A percentile compares a stretch with the other conserved stretches of the same genome.
These are phyloP conservation scores for Dynastes maya DNA, from an alignment of 2,888 invertebrate genomes.

Conservation along the genomic window DNA sequence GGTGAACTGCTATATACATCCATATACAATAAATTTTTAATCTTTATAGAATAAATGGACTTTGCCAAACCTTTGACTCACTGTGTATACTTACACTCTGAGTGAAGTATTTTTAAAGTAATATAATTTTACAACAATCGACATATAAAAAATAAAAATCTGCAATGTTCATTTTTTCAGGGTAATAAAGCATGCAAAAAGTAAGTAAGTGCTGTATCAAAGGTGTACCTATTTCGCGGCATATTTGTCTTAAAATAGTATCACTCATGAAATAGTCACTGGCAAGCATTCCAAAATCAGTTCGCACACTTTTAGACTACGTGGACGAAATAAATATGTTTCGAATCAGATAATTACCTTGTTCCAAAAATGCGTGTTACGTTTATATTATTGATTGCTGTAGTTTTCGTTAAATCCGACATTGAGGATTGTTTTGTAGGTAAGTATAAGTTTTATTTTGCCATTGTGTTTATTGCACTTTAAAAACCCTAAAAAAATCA, in stretches of 20 bases:
- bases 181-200: too few relatives aligned
- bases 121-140: too few relatives aligned
- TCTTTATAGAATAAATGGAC: too few relatives aligned
- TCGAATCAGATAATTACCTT: neutral
- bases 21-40: too few relatives aligned
- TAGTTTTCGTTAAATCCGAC: slow-evolving; percentile 2
- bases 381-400: neutral
- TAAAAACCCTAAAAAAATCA: too few relatives aligned
- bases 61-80: too few relatives aligned
- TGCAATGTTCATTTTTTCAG: too few relatives aligned
- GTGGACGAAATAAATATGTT: slow-evolving; percentile 9
- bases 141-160: too few relatives aligned
- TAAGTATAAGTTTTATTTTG: neutral
- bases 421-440: slow-evolving; percentile 27
- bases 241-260: slow-evolving; percentile 47
- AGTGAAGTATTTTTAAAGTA: too few relatives aligned
- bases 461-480: too few relatives aligned
- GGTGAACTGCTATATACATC: too few relatives aligned
- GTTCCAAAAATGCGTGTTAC: slow-evolving; percentile 17
- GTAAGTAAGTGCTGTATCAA: neutral
- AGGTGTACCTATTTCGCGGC: slow-evolving; percentile 17
- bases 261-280: slow-evolving; percentile 36
- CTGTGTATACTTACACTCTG: too few relatives aligned
- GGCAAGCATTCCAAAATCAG: slow-evolving; percentile 38
- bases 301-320: slow-evolving; percentile 21